Base-by-base conservation (phyloP, 1,140 invertebrate genomes). In the Pachyrhynchus sulphureomaculatus region DNA sequence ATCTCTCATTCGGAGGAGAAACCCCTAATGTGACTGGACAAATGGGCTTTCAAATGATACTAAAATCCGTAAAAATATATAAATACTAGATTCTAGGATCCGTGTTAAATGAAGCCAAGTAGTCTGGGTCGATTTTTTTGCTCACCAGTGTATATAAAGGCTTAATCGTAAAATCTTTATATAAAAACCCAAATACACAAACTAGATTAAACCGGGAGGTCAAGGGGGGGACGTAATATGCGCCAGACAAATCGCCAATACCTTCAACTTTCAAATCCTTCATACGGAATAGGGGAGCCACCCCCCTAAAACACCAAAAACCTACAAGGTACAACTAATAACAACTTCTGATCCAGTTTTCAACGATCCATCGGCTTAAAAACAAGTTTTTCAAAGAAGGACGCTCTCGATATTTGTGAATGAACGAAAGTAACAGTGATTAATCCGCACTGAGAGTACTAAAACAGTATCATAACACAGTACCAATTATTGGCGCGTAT, bases 361-460 rank as follows among this genome's bases (percentile, higher is more conserved):
- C 29, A 21, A 44, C 45, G 33, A 58, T 44, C 55, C 15, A 49
- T 24, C 55, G 42, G 37, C 36, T 48, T 36, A 44, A 13, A 23
- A 47, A 48, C 17, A 58, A 58, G 42, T 48, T 18, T 39, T 45
- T 48, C 32, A 37, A 45, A 36, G 26, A 56, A 58, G 55, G 55
- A 58, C 55, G 55, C 33, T 37, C 55, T 33, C 9, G 44, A 56
- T n/a, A n/a, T 45, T 33, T 26, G 54, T 56, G 39, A 56, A 56
- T 48, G 55, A 58, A 58, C 55, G 55, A 58, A 58, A 58, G 55
- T 48, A 58, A 58, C n/a, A 58, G 52, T 44, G 52, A n/a, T 26
- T 18, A 29, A 20, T 54, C 15, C 44, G 17, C n/a, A 13, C 41
- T 9, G 26, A 29, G 20, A 56, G 32, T 56, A 56, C 24, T 10